Base-by-base conservation (phyloP, 1,140 invertebrate species). In the Tetranychus urticae region DNA sequence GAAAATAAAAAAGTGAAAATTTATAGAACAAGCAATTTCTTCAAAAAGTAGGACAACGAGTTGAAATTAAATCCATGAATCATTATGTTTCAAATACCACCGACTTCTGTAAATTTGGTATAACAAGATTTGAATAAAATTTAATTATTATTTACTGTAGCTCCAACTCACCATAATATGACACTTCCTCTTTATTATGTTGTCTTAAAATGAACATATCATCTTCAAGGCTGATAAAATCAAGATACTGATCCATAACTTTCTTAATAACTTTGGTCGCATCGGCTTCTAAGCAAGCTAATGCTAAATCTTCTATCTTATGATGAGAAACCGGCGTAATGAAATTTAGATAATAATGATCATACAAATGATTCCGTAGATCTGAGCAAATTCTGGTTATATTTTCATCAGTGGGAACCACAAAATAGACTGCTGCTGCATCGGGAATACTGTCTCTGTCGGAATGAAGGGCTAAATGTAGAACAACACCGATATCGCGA, bases 361-460 rank as follows among this genome's bases (percentile, higher is more conserved):
- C 92, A 73, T 99, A 99, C 31, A 94, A 74, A 37, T 85, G 83
- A 73, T 85, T 88, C 65, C 87, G 82, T 61, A 97, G 80, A 69
- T 81, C 77, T 65, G 93, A 86, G 60, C 83, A 84, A 64, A 99
- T 97, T 66, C 91, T 78, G 50, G 83, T 83, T 36, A 99, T 78
- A 76, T 99, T 99, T 72, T 98, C 91, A 70, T 96, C 88, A 39
- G 84, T 86, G n/a, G 96, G 92, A 66, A 86, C 79, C 73, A 96
- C 93, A 72, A 99, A 98, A 74, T 99, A 99, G 56, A 99, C 83
- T 10, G 90, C 92, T 64, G 94, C 92, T 14, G 97, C 93, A 78
- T 99, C 96, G 4, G 93, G 91, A 67, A 99, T 91, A 7, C 85
- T 77, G 73, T 97, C 93, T 66, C 94, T 78, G 69, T 94, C 87